Evolutionary conservation across 2,797 vertebrate species (phyloP).

Genomic region (Jordanella pulchra): DNA sequence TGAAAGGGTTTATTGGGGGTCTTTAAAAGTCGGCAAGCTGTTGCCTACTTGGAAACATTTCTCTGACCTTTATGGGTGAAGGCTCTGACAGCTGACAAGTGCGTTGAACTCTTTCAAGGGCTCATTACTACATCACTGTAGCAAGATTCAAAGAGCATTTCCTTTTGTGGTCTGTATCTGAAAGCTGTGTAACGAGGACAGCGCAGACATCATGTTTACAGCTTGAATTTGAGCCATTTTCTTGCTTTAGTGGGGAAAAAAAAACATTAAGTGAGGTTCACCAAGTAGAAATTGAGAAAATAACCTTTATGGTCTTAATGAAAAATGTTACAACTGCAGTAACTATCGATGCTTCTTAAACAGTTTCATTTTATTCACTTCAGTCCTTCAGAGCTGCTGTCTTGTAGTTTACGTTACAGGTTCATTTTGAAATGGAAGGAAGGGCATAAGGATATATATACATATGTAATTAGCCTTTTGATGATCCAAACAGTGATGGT

Average conservation of each 20-base stretch:
- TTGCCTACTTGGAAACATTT: constrained; percentile 53
- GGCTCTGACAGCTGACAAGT: constrained; percentile 68
- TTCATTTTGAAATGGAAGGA: constrained; percentile 24
- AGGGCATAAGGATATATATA: not conserved
- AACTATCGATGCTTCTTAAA: constrained; percentile 9
- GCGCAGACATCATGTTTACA: constrained; percentile 35
- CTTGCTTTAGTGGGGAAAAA: not conserved
- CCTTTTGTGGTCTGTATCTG: constrained; percentile 34
- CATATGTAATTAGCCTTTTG: not conserved
- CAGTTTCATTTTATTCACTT: not conserved
- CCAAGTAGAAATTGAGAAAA: constrained; percentile 11
- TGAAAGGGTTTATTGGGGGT: constrained; percentile 33
- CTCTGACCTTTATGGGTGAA: constrained; percentile 68
- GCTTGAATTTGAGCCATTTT: constrained; percentile 9
- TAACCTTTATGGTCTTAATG: not conserved
- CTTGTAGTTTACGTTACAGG: constrained; percentile 10
- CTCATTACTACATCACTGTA: constrained; percentile 53
- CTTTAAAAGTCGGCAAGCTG: constrained; percentile 27
- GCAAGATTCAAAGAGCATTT: constrained; percentile 50
- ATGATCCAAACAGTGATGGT: not conserved
- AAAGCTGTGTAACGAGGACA: constrained; percentile 44
- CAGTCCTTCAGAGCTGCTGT: no score
- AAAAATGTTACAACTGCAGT: constrained; percentile 21
- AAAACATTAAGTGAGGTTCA: constrained; percentile 7
- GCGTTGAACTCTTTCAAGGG: constrained; percentile 58